Percentiles rank a stretch among this genome's conserved stretches.
These are phyloP conservation scores for Galeruca laticollis DNA, from an alignment of 2,888 invertebrate species.

Conservation along the genomic window DNA sequence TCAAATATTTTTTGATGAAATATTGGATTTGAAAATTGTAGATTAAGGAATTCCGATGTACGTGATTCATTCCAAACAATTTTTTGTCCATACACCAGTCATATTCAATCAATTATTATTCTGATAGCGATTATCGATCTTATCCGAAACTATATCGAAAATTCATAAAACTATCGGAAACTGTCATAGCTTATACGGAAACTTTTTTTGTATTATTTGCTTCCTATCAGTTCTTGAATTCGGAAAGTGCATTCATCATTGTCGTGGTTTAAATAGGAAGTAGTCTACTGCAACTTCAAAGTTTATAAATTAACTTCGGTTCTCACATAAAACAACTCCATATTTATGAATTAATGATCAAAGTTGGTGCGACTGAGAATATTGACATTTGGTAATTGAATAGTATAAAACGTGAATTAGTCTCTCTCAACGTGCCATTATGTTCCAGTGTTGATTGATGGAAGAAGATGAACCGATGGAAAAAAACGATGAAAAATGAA, in stretches of 20 bases:
- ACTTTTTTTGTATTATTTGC: background rate
- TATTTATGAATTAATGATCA: constrained; percentile 35
- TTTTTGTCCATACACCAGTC: too few relatives aligned
- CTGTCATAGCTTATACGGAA: background rate
- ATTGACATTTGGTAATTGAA: constrained; percentile 38
- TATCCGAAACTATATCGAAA: too few relatives aligned
- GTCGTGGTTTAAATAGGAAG: constrained; percentile 22
- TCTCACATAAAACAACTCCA: constrained; percentile 28
- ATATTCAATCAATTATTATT: too few relatives aligned
- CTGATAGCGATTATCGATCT: too few relatives aligned
- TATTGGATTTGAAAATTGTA: too few relatives aligned
- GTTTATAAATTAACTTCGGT: constrained; percentile 29
- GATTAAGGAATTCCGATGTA: too few relatives aligned
- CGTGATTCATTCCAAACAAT: too few relatives aligned
- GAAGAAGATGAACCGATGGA: background rate
- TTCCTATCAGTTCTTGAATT: constrained; percentile 13
- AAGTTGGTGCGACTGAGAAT: constrained; percentile 33
- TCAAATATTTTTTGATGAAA: too few relatives aligned
- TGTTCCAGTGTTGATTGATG: background rate
- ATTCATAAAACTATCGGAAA: too few relatives aligned
- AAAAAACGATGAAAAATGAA: background rate
- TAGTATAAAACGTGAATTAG: constrained; percentile 35
- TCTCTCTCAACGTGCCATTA: background rate
- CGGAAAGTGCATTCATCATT: constrained; percentile 29
- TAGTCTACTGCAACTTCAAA: constrained; percentile 18